Conservation (phyloP, 2,888 invertebrate species). For the Sminthurides aquaticus region DNA sequence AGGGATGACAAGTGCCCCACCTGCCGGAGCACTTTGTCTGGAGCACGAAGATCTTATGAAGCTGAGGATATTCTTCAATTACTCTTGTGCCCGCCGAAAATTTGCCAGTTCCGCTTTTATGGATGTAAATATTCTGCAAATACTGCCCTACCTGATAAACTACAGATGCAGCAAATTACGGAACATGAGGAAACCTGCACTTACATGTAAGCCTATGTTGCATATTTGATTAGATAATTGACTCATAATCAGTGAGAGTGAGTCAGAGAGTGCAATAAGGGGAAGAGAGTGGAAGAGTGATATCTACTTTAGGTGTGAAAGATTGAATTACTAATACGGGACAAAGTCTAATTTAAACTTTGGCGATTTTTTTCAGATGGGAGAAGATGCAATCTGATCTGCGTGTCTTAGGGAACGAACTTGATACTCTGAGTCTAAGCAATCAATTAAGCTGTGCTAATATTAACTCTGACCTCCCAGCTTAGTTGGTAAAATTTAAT, state of each 20-base stretch:
- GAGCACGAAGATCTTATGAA: not conserved
- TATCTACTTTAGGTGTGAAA: no score
- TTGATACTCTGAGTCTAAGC: conserved; percentile 6
- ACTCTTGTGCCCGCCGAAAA: not conserved
- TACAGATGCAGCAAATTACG: not conserved
- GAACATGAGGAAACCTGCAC: conserved; percentile 14
- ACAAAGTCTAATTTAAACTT: no score
- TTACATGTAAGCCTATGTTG: conserved; percentile 6
- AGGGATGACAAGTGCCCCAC: conserved; percentile 2
- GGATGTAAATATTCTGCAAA: conserved; percentile 3
- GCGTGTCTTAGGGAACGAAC: not conserved
- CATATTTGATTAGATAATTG: not conserved
- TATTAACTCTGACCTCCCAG: no score
- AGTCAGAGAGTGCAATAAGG: no score
- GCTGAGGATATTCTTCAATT: conserved; percentile 8
- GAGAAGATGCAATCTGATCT: conserved; percentile 8
- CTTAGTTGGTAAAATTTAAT: no score
- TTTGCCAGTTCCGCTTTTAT: conserved; percentile 2
- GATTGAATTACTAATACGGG: no score
- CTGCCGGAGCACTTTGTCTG: not conserved
- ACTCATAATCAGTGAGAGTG: not conserved
- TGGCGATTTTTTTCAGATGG: conserved; percentile 4
- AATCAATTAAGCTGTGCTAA: not conserved
- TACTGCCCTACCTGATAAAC: not conserved
- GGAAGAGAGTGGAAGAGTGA: no score